Conservation (phyloP, 2,113 vertebrate species). For the Pardalotus punctatus region DNA sequence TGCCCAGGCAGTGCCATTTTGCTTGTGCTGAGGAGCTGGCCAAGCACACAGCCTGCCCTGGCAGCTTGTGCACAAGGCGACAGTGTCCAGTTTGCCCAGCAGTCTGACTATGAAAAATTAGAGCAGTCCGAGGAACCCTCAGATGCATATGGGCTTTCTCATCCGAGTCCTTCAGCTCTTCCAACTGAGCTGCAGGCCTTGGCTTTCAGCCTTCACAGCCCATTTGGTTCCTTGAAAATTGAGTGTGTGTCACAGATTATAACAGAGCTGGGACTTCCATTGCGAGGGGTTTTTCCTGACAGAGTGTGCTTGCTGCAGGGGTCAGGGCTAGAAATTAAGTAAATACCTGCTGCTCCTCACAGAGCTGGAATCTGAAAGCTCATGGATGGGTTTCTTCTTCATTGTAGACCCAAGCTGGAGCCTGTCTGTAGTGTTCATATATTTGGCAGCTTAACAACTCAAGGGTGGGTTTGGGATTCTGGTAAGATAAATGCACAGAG, state of each 20-base stretch:
- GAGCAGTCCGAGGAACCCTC: neutral
- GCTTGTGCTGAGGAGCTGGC: neutral
- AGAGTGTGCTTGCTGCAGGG: neutral
- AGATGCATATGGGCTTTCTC: neutral
- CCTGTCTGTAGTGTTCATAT: neutral
- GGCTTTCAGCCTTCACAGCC: neutral
- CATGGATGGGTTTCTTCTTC: neutral
- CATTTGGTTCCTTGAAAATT: neutral
- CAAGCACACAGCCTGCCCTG: neutral
- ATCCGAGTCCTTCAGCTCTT: neutral
- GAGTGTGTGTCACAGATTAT: neutral
- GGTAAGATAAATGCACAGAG: neutral
- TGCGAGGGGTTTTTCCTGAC: neutral
- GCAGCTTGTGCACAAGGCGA: neutral
- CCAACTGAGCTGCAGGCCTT: neutral
- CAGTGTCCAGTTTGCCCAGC: neutral
- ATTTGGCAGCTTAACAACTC: neutral
- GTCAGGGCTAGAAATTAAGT: neutral
- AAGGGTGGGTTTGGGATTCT: neutral
- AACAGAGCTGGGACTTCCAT: neutral
- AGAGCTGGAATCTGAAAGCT: neutral
- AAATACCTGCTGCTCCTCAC: neutral
- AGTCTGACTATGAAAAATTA: neutral
- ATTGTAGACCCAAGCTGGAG: neutral
- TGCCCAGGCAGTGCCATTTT: rapidly evolving